A percentile compares a stretch with the other conserved stretches of the same genome.
These are phyloP conservation scores for Ophioninae sp. DNA, from an alignment of 2,888 invertebrate genomes.

Conservation along the genomic window DNA sequence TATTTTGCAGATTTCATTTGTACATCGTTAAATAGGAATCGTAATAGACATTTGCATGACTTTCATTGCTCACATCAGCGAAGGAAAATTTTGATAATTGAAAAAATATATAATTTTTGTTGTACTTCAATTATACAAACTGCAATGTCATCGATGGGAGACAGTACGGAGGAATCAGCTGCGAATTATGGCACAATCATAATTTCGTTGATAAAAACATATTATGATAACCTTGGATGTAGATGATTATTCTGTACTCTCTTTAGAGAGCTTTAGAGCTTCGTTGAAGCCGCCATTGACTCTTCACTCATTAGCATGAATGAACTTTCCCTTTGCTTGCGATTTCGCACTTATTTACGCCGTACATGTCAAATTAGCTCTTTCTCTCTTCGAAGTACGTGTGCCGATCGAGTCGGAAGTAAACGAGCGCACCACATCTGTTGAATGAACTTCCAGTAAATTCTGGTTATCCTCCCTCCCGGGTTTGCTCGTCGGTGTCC, in stretches of 20 bases:
- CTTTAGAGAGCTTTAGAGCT: neutral
- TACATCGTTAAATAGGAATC: too few relatives aligned
- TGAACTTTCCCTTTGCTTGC: neutral
- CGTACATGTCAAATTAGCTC: neutral
- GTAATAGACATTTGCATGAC: too few relatives aligned
- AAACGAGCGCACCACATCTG: conserved; percentile 68
- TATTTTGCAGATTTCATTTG: too few relatives aligned
- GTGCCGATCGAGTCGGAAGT: conserved; percentile 55
- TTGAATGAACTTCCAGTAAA: conserved; percentile 56
- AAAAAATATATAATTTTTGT: too few relatives aligned
- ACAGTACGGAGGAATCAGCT: neutral
- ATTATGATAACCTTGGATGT: neutral
- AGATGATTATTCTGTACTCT: neutral
- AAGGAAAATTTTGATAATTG: too few relatives aligned
- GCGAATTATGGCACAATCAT: neutral
- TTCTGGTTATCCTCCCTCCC: conserved; percentile 39
- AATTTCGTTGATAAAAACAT: neutral
- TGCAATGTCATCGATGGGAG: neutral
- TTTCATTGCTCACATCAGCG: too few relatives aligned
- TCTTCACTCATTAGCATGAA: neutral
- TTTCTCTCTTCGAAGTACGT: neutral
- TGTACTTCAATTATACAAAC: too few relatives aligned
- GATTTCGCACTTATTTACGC: neutral
- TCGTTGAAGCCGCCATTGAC: neutral
- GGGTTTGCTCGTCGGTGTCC: conserved; percentile 6